Evolutionary conservation across 1,140 invertebrate genomes (phyloP).

Genomic region (Phthorimaea operculella): DNA sequence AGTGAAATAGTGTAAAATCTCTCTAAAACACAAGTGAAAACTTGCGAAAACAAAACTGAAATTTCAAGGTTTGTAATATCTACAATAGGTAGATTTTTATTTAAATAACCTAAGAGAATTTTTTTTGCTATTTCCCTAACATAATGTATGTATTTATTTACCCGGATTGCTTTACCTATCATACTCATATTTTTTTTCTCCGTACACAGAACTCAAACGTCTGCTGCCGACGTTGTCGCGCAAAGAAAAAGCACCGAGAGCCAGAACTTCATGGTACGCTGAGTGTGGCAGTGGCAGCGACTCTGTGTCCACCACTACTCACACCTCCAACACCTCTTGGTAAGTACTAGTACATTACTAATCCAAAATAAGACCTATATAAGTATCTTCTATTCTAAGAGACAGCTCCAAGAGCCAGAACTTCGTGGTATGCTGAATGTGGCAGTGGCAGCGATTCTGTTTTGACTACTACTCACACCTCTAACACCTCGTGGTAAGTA

Average conservation of each 20-base stretch:
- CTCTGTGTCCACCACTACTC: constrained; percentile 26
- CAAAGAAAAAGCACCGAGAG: constrained; percentile 51
- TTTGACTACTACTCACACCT: constrained; percentile 16
- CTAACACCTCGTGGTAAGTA: constrained; percentile 51
- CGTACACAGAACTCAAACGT: constrained; percentile 48
- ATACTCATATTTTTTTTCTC: neutral
- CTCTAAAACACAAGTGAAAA: no score
- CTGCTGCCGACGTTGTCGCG: constrained; percentile 53
- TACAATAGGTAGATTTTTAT: no score
- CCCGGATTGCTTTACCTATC: neutral
- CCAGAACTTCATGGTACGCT: constrained; percentile 58
- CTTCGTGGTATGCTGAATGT: constrained; percentile 60
- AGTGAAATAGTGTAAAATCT: no score
- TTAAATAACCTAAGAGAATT: no score
- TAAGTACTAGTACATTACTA: constrained; percentile 37
- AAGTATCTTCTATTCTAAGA: no score
- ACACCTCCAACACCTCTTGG: constrained; percentile 43
- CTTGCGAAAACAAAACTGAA: no score
- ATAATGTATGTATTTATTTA: no score
- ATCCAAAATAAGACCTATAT: no score
- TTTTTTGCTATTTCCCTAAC: no score
- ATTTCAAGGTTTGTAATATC: no score
- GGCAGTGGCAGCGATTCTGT: constrained; percentile 33
- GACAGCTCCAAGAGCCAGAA: constrained; percentile 46
- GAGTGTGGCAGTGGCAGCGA: constrained; percentile 45